Evolutionary conservation across 2,797 vertebrate genomes (phyloP), one percentile per base, ranked within the genome.

Genomic region (Amphiprion clarkii): DNA sequence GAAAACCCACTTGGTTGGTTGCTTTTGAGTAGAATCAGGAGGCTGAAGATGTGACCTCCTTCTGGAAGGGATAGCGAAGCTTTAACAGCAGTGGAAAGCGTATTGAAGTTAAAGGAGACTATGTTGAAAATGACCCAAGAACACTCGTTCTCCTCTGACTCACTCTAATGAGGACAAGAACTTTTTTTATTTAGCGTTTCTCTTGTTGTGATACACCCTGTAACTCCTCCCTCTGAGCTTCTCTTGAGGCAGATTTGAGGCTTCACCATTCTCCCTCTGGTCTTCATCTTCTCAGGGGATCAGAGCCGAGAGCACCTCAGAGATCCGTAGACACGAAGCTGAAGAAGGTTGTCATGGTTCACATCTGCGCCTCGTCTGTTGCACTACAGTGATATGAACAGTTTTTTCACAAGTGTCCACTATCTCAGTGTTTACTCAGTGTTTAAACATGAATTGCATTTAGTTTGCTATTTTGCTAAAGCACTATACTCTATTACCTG

Each of bases 321-420:
- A 51, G 59, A 79, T 73, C 76, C 39, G 62, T 58, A 60, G 76
- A 60, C 59, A 73, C 23, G 8, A 52, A 73, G 56, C 59, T 58
- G 49, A 21, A 29, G 42, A 55, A 44, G 21, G 71, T 85, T 84
- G 77, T 76, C 49, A 82, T 67, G 71, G 71, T 61, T 56, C 17
- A 73, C 49, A 64, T 57, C 51, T 67, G 36, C 31, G 60, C 51
- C 46, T 77, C 29, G 19, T 75, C n/a, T 54, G 46, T 3, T 46
- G 44, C 33, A 64, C 17, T n/a, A 63, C 4, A 1, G 16, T 53
- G 12, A 57, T 6, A 23, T 16, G 7, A 53, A 29, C 44, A 67
- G 29, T n/a, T 31, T 58, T 21, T 51, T 14, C 17, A 12, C 12
- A 46, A 31, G 4, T 13, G 48, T 49, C 19, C 48, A 71, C 10